Percentiles rank a stretch among this genome's conserved stretches.
These are phyloP conservation scores for Chymomyza fuscimana DNA, from an alignment of 2,888 invertebrate genomes.

Conservation along the genomic window DNA sequence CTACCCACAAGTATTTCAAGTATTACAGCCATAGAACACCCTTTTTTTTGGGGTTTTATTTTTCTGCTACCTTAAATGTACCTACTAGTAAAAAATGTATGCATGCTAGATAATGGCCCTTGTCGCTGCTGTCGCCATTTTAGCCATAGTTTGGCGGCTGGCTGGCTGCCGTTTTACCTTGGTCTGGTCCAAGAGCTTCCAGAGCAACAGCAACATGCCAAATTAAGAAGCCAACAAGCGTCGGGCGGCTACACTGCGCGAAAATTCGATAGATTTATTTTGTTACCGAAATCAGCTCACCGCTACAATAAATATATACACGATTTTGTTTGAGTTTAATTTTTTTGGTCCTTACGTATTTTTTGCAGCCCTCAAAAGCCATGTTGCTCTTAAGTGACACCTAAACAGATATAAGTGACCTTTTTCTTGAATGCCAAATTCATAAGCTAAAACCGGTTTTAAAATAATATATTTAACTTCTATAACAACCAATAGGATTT, in stretches of 20 bases:
- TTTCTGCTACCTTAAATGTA: background rate
- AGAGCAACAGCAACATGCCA: conserved; percentile 58
- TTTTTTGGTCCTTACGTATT: no score
- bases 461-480: no score
- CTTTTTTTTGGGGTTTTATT: background rate
- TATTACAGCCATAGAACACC: conserved; percentile 49
- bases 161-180: conserved; percentile 45
- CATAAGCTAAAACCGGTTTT: no score
- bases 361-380: no score
- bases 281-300: no score
- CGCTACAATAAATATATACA: no score
- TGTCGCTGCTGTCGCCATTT: conserved; percentile 53
- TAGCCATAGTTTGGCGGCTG: conserved; percentile 49
- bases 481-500: no score
- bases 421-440: no score
- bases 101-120: conserved; percentile 52
- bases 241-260: conserved; percentile 34
- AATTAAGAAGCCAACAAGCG: conserved; percentile 56
- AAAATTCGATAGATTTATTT: background rate
- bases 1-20: conserved; percentile 44
- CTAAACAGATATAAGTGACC: no score
- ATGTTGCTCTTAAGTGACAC: no score
- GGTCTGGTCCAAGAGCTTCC: conserved; percentile 24
- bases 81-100: conserved; percentile 56
- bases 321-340: no score